A percentile compares a stretch with the other conserved stretches of the same genome.
These are phyloP conservation scores for Loriculus beryllinus DNA, from an alignment of 2,797 vertebrate species.

Conservation along the genomic window DNA sequence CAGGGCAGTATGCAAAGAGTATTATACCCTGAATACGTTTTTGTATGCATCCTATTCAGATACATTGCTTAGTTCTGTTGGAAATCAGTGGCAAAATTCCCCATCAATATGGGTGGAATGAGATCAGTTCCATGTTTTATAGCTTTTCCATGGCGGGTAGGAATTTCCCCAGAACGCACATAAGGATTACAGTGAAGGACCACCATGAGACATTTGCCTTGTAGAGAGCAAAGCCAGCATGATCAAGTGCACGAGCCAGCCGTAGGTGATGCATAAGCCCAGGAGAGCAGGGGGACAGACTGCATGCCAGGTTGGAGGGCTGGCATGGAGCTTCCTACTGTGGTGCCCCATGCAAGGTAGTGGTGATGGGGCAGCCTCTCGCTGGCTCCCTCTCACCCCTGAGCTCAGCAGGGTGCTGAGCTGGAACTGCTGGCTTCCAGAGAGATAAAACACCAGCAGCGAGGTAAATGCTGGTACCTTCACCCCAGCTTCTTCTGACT, in stretches of 20 bases:
- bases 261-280: accelerated
- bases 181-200: neutral
- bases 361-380: accelerated
- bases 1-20: neutral
- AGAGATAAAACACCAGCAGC: neutral
- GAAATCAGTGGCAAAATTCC: neutral
- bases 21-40: neutral
- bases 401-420: neutral
- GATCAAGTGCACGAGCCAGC: neutral
- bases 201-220: neutral
- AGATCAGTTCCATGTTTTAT: neutral
- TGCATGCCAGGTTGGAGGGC: accelerated
- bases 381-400: neutral
- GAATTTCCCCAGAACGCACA: neutral
- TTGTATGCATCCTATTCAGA: neutral
- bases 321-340: neutral
- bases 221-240: neutral
- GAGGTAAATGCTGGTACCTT: neutral
- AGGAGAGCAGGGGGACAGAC: neutral
- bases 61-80: neutral
- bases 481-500: neutral
- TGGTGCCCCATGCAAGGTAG: neutral
- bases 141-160: neutral
- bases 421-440: neutral
- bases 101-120: neutral